phyloP scores from a whole-genome alignment of 1,140 invertebrate genomes.

The Drosophila athabasca region DNA sequence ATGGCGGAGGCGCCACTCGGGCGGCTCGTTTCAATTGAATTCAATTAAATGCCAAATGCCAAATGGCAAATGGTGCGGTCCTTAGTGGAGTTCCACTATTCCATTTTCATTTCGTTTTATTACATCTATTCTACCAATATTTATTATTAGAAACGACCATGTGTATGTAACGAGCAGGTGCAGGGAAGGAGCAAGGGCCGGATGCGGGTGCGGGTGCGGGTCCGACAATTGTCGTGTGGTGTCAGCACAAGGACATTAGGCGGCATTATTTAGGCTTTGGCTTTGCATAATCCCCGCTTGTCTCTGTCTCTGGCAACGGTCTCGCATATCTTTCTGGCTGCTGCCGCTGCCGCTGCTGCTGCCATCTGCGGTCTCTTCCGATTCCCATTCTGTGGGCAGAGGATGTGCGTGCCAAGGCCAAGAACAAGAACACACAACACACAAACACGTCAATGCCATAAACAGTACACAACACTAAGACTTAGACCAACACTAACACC shows the following conservation, averaged over 20 bases:
- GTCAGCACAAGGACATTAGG: slow-evolving; percentile 52
- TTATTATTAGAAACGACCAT: slow-evolving; percentile 15
- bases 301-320: neutral
- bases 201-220: neutral
- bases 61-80: too few species aligned
- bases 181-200: neutral
- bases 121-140: slow-evolving; percentile 28
- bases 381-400: slow-evolving; percentile 8
- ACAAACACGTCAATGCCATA: slow-evolving; percentile 18
- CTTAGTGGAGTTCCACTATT: slow-evolving; percentile 10
- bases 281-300: slow-evolving; percentile 57
- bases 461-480: slow-evolving; percentile 5
- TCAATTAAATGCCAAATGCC: slow-evolving; percentile 18
- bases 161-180: neutral
- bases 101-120: slow-evolving; percentile 38
- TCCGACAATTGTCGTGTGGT: slow-evolving; percentile 40
- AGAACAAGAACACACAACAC: too few species aligned
- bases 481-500: too few species aligned
- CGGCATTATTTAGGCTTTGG: slow-evolving; percentile 66
- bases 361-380: slow-evolving; percentile 32
- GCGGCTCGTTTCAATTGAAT: slow-evolving; percentile 20
- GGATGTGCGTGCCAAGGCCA: too few species aligned
- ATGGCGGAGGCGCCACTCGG: neutral
- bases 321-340: neutral
- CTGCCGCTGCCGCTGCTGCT: neutral